Evolutionary conservation across 2,797 vertebrate genomes (phyloP), one percentile per base, ranked within the genome.

Genomic region (Epinephelus awoara): DNA sequence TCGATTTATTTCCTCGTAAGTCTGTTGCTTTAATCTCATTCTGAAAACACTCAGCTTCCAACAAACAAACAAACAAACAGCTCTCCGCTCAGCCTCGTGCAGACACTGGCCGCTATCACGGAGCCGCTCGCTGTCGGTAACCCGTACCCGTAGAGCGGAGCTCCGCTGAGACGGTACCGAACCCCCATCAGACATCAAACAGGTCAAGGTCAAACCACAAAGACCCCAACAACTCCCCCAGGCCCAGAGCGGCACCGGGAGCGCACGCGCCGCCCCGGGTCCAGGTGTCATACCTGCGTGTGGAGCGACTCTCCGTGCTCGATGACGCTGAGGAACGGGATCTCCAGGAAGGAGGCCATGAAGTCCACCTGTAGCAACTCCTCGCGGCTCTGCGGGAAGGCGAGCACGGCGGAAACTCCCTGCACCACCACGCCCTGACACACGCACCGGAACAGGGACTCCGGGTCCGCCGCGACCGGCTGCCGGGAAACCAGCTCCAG

Each of bases 311-410:
- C 94, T 79, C 92, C 96, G 61, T 90, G 85, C 72, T 97, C 95
- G 25, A 95, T 78, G 86, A 98, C 83, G 94, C 97, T 98, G 89
- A 98, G 75, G 92, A 98, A 94, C 3, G 97, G 97, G 83, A 97
- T 94, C 91, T 96, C 93, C 85, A 98, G 87, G 84, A 95, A 94
- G 23, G 96, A 95, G 63, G 97, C 94, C 93, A 97, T 89, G 88
- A 97, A 94, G 75, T 97, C 96, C 93, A 98, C 86, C 93, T 97
- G 97, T 59, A 97, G 94, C 80, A 98, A 92, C 91, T 98, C 97
- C 55, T 94, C 93, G 27, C 95, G 95, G 87, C 90, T 96, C 80
- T 96, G 96, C 29, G 97, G 97, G 92, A 98, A 97, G 54, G 96
- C 96, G 59, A 98, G 93, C 63, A 97, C 90, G 6, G 97, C 97